Percentiles rank a stretch among this genome's conserved stretches.
Evolutionary conservation across 2,113 vertebrate genomes (phyloP).

Genomic region (Oreochromis niloticus): DNA sequence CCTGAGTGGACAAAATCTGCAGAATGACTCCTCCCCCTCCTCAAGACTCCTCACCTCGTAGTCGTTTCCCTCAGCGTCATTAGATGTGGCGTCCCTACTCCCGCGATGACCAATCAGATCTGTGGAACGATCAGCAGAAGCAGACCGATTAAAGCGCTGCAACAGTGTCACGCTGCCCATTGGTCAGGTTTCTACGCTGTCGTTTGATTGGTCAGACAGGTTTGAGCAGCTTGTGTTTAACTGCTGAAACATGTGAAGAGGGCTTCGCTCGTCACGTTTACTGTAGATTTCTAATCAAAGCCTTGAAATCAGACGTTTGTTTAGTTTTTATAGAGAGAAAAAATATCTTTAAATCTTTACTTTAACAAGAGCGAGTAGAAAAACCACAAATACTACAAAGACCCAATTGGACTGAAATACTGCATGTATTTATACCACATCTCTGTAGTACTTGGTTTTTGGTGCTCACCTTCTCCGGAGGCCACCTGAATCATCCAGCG

Average conservation of each 20-base stretch:
- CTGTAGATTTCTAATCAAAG: too few species aligned
- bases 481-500: constrained; percentile 54
- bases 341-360: neutral
- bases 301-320: neutral
- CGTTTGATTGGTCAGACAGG: neutral
- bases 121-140: neutral
- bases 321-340: neutral
- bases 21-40: constrained; percentile 24
- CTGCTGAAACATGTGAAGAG: neutral
- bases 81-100: neutral
- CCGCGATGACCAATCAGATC: constrained; percentile 10
- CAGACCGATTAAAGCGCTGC: neutral
- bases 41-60: constrained; percentile 64
- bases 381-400: neutral
- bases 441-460: neutral
- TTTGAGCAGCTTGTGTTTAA: neutral
- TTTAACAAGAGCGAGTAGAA: neutral
- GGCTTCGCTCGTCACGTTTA: too few species aligned
- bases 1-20: neutral
- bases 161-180: neutral
- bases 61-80: constrained; percentile 57
- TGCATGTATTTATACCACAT: neutral
- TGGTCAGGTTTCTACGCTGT: neutral
- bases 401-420: neutral
- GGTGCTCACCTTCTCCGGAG: neutral